Base-by-base conservation (phyloP, 2,113 vertebrate genomes). In the Solenodon paradoxus region DNA sequence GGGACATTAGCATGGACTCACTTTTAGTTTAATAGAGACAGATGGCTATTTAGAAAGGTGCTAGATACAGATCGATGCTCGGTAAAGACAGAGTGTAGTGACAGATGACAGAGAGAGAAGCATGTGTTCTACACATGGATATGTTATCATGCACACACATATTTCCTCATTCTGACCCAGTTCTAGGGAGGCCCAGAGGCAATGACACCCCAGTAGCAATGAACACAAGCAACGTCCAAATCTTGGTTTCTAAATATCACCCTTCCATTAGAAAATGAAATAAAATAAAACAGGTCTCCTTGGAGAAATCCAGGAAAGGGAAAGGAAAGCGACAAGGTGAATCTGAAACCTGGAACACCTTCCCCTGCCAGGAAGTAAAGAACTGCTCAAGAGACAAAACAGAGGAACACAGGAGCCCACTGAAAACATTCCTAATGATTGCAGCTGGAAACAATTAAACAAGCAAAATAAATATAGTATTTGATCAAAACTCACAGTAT, bases 221-320 rank as follows among this genome's bases (percentile, higher is more conserved):
- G 20, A 66, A 32, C 35, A 74, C 12, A 55, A 1, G n/a, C 42
- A 92, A 59, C 0, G 10, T 32, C 45, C 32, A 80, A 53, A 64
- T 75, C 32, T 85, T 88, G 64, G 59, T 35, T 55, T 80, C 83
- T 94, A 92, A 91, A 97, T 42, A 64, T 17, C 63, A n/a, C n/a
- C n/a, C 63, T 64, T 64, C 32, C n/a, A n/a, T n/a, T n/a, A n/a
- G n/a, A n/a, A n/a, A 72, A 17, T 55, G 9, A 88, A 63, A 59
- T 28, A 49, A 78, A 79, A 3, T 30, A 85, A 87, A n/a, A n/a
- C n/a, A n/a, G n/a, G 66, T 35, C 1, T 90, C 47, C 16, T 26
- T 72, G 26, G 74, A 78, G 69, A 87, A 74, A 72, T 28, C 35
- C 74, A 79, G 26, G 26, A 28, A 6, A 24, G 20, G 42, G 35